A percentile compares a stretch with the other conserved stretches of the same genome.
These are phyloP conservation scores for Cataglyphis albicans DNA, from an alignment of 2,888 invertebrate species.

Conservation along the genomic window DNA sequence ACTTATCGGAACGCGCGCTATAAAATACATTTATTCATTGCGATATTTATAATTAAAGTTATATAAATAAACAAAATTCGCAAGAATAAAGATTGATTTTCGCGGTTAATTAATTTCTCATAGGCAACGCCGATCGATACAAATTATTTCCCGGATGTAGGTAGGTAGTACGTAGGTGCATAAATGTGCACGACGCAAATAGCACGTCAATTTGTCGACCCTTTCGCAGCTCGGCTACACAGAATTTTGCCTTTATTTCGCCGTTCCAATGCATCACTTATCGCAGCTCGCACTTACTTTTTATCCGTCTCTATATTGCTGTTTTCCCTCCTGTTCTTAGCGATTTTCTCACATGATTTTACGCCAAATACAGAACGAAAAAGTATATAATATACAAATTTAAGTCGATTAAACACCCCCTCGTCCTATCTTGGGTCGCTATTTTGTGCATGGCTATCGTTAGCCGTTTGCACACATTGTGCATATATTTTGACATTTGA, in stretches of 20 bases:
- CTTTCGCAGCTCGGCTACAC: slow-evolving; percentile 22
- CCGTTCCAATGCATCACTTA: slow-evolving; percentile 33
- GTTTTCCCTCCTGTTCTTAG: slow-evolving; percentile 21
- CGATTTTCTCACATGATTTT: slow-evolving; percentile 31
- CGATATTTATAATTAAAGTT: slow-evolving; percentile 28
- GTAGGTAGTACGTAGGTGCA: slow-evolving; percentile 12
- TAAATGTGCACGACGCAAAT: slow-evolving; percentile 36
- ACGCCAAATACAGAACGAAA: slow-evolving; percentile 17
- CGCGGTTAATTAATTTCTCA: slow-evolving; percentile 23
- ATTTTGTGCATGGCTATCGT: no score
- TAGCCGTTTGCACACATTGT: no score
- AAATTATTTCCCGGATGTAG: slow-evolving; percentile 23
- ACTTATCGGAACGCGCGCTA: background rate
- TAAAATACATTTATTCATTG: background rate
- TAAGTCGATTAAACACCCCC: slow-evolving; percentile 27
- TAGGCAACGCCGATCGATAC: background rate
- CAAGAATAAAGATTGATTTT: slow-evolving; percentile 36
- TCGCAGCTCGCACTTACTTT: slow-evolving; percentile 15
- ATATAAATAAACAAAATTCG: background rate
- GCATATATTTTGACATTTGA: no score
- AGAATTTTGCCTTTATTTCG: slow-evolving; percentile 28
- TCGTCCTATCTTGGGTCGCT: background rate
- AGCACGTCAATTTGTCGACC: slow-evolving; percentile 36
- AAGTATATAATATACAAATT: background rate
- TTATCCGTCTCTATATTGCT: slow-evolving; percentile 31